Conservation (phyloP, 2,113 vertebrate genomes). For the Ptyas mucosa region DNA sequence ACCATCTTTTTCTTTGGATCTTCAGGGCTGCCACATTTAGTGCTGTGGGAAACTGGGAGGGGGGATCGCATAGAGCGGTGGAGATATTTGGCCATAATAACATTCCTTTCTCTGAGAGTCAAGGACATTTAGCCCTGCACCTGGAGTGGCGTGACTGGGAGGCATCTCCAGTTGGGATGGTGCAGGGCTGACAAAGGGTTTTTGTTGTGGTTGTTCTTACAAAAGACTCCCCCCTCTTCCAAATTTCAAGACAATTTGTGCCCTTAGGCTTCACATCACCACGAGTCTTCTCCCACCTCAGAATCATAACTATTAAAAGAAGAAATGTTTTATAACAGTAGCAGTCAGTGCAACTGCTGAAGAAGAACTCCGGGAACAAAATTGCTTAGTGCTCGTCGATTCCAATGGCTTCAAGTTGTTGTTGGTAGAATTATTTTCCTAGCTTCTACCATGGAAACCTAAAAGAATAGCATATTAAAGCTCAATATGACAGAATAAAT, state of each 20-base stretch:
- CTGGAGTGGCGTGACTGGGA: too few species aligned
- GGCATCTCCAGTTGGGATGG: too few species aligned
- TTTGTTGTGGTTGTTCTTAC: not conserved
- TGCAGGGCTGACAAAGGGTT: not conserved
- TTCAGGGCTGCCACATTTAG: too few species aligned
- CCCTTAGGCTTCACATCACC: not conserved
- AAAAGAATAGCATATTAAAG: not conserved
- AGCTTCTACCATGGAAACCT: not conserved
- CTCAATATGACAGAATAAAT: not conserved
- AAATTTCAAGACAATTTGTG: not conserved
- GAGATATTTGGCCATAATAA: too few species aligned
- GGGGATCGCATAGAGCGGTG: too few species aligned
- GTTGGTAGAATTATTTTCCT: not conserved
- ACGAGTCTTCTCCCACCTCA: not conserved
- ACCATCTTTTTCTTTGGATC: too few species aligned
- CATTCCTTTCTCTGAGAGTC: too few species aligned
- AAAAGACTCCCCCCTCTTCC: not conserved
- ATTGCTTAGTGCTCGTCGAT: not conserved
- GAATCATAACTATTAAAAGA: not conserved
- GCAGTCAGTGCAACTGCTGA: not conserved
- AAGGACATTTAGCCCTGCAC: too few species aligned
- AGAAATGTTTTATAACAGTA: not conserved
- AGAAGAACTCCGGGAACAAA: not conserved
- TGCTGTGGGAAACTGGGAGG: too few species aligned
- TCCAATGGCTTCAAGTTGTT: not conserved